Percentiles rank a stretch among this genome's conserved stretches.
phyloP scores from a whole-genome alignment of 2,888 invertebrate genomes.

The Catocala fraxini region DNA sequence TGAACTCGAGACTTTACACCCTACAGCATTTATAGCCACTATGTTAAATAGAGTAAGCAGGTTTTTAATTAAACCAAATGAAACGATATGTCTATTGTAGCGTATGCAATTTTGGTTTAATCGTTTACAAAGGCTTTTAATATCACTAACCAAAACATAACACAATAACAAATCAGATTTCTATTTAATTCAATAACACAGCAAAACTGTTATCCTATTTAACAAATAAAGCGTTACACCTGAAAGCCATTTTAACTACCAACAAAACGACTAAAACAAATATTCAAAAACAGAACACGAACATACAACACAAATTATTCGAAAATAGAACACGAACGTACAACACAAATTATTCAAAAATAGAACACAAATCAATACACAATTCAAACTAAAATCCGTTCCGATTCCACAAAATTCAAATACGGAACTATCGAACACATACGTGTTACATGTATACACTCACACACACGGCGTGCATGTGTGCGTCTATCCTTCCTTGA shows the following conservation, averaged over 20 bases:
- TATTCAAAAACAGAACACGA: conserved; percentile 1
- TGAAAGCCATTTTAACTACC: too few relatives aligned
- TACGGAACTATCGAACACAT: conserved; percentile 40
- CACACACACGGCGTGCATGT: conserved; percentile 54
- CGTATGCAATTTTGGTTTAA: not conserved
- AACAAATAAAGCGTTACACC: too few relatives aligned
- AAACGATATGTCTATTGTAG: not conserved
- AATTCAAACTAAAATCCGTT: conserved; percentile 35
- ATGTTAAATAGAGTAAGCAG: too few relatives aligned
- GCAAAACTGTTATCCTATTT: too few relatives aligned
- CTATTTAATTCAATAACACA: not conserved
- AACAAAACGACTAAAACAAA: not conserved
- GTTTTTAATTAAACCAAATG: too few relatives aligned
- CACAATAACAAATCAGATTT: not conserved
- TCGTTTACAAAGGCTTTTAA: too few relatives aligned
- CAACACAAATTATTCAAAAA: not conserved
- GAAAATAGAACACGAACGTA: conserved; percentile 2
- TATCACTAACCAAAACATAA: too few relatives aligned
- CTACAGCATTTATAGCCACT: too few relatives aligned
- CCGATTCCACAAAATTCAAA: conserved; percentile 39
- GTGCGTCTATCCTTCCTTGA: conserved; percentile 86
- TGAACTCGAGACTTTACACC: too few relatives aligned
- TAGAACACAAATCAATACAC: conserved; percentile 20
- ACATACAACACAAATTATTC: too few relatives aligned
- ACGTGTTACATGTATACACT: conserved; percentile 28